Percentiles rank a stretch among this genome's conserved stretches.
phyloP scores from a whole-genome alignment of 2,113 vertebrate genomes.

The Tachycineta bicolor region DNA sequence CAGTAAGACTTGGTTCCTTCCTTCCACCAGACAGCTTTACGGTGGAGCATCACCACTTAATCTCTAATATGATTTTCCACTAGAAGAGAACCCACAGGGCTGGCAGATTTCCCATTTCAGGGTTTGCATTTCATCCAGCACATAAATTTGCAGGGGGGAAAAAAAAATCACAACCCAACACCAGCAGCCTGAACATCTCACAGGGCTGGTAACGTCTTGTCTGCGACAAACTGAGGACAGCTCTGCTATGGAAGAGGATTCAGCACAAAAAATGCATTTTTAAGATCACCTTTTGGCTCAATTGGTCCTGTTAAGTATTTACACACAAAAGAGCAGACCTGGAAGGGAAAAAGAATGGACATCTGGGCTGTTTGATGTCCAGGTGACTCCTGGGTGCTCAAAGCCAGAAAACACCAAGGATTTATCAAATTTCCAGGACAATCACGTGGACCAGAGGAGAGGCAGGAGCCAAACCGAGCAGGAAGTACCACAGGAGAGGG shows the following conservation, averaged over 20 bases:
- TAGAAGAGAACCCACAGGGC: not conserved
- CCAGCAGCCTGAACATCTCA: not conserved
- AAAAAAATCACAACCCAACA: not conserved
- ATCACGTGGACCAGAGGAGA: not conserved
- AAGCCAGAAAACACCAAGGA: not conserved
- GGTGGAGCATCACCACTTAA: constrained; percentile 7
- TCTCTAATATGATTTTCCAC: constrained; percentile 19
- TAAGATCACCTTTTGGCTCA: rapidly evolving
- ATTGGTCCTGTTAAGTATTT: rapidly evolving
- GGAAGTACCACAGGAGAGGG: rapidly evolving
- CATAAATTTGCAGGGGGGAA: not conserved
- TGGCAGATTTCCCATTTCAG: constrained; percentile 28
- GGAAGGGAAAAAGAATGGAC: not conserved
- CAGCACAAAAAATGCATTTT: not conserved
- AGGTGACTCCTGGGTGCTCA: not conserved
- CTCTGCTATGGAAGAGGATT: not conserved
- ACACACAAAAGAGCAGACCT: not conserved
- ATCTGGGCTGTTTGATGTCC: not conserved
- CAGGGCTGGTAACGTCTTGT: not conserved
- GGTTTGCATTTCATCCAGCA: not conserved
- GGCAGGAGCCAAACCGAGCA: not conserved
- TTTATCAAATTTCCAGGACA: not conserved
- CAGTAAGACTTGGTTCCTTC: not conserved
- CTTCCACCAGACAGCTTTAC: not conserved
- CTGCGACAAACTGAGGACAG: not conserved